phyloP scores from a whole-genome alignment of 2,797 vertebrate genomes.

The Molossus alvarezi region DNA sequence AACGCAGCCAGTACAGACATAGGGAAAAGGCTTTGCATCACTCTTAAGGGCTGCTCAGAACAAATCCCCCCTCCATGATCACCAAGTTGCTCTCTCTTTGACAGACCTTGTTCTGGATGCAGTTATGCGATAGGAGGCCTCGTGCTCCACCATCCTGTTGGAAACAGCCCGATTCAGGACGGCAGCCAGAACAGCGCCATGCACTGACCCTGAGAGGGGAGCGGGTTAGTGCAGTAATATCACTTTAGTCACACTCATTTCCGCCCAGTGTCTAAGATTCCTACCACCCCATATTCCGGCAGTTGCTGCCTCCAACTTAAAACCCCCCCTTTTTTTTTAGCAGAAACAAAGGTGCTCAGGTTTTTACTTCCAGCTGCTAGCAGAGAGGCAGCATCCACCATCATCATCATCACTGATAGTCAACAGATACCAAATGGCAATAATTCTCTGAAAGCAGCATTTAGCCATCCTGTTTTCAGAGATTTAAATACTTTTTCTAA shows the following conservation, averaged over 20 bases:
- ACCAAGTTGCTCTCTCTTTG: slow-evolving; percentile 69
- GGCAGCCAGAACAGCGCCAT: slow-evolving; percentile 61
- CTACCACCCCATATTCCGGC: slow-evolving; percentile 12
- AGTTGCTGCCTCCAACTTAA: not conserved
- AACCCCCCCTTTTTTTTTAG: slow-evolving; percentile 24
- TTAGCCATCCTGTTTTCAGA: slow-evolving; percentile 14
- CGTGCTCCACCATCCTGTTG: slow-evolving; percentile 57
- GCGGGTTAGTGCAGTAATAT: slow-evolving; percentile 1
- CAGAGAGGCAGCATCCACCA: not conserved
- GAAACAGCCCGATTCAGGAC: slow-evolving; percentile 67
- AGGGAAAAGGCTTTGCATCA: not conserved
- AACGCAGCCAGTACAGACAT: not conserved
- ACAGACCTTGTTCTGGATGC: slow-evolving; percentile 76
- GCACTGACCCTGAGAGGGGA: slow-evolving; percentile 67
- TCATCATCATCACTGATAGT: not conserved
- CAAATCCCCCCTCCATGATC: slow-evolving; percentile 6
- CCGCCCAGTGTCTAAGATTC: not conserved
- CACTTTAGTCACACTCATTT: slow-evolving; percentile 53
- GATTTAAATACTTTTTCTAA: slow-evolving; percentile 38
- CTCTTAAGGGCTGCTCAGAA: slow-evolving; percentile 36
- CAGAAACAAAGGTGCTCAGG: slow-evolving; percentile 42
- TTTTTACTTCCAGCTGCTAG: slow-evolving; percentile 21
- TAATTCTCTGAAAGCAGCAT: not conserved
- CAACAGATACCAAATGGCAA: not conserved
- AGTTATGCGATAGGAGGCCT: slow-evolving; percentile 66